Evolutionary conservation across 2,797 vertebrate genomes (phyloP).

Genomic region (Diplodus puntazzo): DNA sequence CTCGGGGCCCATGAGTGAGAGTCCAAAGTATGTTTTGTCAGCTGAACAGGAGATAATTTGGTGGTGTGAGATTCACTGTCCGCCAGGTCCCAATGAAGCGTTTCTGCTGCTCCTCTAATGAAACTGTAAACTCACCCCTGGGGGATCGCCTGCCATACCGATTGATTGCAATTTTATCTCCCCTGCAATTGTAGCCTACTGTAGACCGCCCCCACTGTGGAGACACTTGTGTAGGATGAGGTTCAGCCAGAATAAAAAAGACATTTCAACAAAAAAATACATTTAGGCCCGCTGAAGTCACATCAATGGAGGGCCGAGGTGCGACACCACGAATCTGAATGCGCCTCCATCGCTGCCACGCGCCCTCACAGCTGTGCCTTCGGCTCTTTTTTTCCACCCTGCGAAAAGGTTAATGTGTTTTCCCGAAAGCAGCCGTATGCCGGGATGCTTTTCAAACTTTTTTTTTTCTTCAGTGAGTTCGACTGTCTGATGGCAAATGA

Average conservation of each 20-base stretch:
- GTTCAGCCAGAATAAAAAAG: conserved; percentile 27
- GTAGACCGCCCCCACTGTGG: conserved; percentile 40
- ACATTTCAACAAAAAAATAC: neutral
- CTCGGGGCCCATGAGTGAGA: neutral
- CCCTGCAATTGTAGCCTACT: conserved; percentile 43
- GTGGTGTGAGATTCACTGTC: conserved; percentile 53
- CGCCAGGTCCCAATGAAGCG: conserved; percentile 31
- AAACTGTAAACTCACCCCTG: conserved; percentile 63
- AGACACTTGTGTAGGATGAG: conserved; percentile 40
- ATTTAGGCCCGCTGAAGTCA: conserved; percentile 10
- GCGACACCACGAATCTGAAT: conserved; percentile 46
- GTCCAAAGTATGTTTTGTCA: conserved; percentile 67
- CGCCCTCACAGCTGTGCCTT: conserved; percentile 52
- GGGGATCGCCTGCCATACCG: conserved; percentile 44
- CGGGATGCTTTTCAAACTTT: conserved; percentile 43
- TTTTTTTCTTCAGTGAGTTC: neutral
- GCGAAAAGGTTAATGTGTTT: conserved; percentile 69
- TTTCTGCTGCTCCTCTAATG: conserved; percentile 63
- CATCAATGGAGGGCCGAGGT: conserved; percentile 19
- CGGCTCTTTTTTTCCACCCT: conserved; percentile 14
- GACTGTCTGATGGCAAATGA: conserved; percentile 48
- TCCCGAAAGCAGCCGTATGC: conserved; percentile 28
- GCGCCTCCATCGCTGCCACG: conserved; percentile 34
- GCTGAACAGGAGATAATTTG: conserved; percentile 57
- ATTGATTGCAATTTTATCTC: conserved; percentile 72